Evolutionary conservation across 2,113 vertebrate genomes (phyloP).

Genomic region (Aplodontia rufa): DNA sequence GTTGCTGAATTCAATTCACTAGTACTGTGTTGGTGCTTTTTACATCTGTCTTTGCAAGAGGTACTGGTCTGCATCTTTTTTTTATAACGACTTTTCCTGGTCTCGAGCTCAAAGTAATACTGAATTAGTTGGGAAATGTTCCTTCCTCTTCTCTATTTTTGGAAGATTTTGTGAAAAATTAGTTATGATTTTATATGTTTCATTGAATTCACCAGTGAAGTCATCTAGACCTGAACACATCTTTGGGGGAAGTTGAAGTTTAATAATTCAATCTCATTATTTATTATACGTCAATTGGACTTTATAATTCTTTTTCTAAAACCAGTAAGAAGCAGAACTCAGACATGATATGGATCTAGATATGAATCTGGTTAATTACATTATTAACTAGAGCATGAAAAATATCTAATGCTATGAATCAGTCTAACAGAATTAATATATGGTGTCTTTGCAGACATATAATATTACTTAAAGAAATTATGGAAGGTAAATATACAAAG

Average conservation of each 20-base stretch:
- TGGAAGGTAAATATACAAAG: background rate
- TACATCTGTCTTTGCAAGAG: background rate
- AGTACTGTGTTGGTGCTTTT: background rate
- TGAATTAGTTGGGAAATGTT: background rate
- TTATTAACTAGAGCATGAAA: background rate
- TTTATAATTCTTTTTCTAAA: background rate
- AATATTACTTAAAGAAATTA: background rate
- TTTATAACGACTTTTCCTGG: background rate
- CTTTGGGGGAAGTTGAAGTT: background rate
- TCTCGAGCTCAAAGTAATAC: background rate
- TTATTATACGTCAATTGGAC: background rate
- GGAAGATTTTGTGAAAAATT: background rate
- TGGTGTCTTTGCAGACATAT: background rate
- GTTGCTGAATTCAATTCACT: background rate
- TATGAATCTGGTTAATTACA: background rate
- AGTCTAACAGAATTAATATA: background rate
- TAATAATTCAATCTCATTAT: background rate
- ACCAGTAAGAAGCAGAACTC: background rate
- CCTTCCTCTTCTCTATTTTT: background rate
- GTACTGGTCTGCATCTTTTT: background rate
- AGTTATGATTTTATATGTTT: background rate
- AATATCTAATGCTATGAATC: background rate
- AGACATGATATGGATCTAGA: background rate
- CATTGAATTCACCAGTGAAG: background rate
- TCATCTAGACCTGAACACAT: background rate